A percentile compares a stretch with the other conserved stretches of the same genome.
These are phyloP conservation scores for Rousettus leschenaultii DNA, from an alignment of 2,113 vertebrate species.

Conservation along the genomic window DNA sequence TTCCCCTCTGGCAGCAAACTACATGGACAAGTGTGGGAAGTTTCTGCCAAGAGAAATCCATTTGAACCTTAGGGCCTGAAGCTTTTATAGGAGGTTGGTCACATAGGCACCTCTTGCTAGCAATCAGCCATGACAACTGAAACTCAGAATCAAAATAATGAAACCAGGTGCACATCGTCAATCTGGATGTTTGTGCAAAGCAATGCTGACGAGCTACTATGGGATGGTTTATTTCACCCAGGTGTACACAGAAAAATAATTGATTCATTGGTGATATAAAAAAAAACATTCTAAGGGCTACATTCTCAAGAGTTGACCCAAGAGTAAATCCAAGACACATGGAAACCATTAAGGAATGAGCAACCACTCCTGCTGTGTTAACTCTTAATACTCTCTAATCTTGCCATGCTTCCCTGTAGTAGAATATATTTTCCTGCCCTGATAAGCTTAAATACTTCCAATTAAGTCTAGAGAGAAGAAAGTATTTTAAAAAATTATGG, in stretches of 20 bases:
- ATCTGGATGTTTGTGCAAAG: constrained; percentile 21
- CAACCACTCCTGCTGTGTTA: background rate
- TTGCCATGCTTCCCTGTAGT: background rate
- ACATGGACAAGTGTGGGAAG: background rate
- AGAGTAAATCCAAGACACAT: background rate
- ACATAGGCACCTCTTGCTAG: background rate
- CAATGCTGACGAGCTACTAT: background rate
- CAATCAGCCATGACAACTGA: background rate
- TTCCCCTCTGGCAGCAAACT: background rate
- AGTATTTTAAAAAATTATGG: background rate
- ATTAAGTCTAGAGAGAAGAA: background rate
- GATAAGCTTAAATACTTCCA: background rate
- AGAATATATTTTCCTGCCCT: background rate
- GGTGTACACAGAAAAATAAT: background rate
- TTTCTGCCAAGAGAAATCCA: constrained; percentile 1
- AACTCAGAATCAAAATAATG: background rate
- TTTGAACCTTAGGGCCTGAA: background rate
- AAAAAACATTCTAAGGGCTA: background rate
- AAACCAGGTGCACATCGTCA: background rate
- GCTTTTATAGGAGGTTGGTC: background rate
- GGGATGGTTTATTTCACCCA: constrained; percentile 1
- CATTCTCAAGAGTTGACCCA: background rate
- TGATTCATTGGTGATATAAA: background rate
- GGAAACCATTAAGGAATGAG: background rate
- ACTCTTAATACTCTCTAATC: background rate